These are phyloP conservation scores for Petrolisthes manimaculis DNA, from an alignment of 2,888 invertebrate species.

Conservation along the genomic window DNA sequence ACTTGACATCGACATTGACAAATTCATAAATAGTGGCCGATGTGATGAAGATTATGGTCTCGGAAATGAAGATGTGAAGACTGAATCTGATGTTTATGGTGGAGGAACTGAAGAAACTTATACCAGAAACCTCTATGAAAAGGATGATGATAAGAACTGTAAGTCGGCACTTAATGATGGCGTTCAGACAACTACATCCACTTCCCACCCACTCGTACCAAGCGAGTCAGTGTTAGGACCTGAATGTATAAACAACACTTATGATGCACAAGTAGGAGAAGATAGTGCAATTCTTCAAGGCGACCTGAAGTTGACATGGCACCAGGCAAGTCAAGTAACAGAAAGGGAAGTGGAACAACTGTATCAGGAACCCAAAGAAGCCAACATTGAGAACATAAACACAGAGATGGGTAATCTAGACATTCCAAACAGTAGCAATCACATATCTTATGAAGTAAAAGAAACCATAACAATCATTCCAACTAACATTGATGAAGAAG, in stretches of 20 bases:
- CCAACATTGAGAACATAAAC: background rate
- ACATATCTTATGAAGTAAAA: background rate
- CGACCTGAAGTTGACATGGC: background rate
- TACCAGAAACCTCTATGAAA: slow-evolving; percentile 21
- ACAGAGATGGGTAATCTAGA: background rate
- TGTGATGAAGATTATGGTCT: background rate
- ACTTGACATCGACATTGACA: slow-evolving; percentile 9
- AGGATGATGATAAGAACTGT: background rate
- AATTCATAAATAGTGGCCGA: background rate
- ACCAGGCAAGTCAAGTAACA: background rate
- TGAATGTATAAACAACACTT: slow-evolving; percentile 1
- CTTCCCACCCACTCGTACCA: background rate
- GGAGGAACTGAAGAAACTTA: background rate
- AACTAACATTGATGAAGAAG: background rate
- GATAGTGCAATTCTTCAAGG: background rate
- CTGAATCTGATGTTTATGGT: too few species aligned
- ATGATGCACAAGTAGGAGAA: background rate
- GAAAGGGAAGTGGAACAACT: too few species aligned
- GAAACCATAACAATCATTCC: background rate
- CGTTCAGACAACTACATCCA: too few species aligned
- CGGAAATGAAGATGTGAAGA: background rate
- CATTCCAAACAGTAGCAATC: slow-evolving; percentile 3
- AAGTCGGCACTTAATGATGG: background rate
- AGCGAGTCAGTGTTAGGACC: background rate
- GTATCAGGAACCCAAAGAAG: too few species aligned